Evolutionary conservation across 2,113 vertebrate genomes (phyloP).

Genomic region (Emydura subglobosa): DNA sequence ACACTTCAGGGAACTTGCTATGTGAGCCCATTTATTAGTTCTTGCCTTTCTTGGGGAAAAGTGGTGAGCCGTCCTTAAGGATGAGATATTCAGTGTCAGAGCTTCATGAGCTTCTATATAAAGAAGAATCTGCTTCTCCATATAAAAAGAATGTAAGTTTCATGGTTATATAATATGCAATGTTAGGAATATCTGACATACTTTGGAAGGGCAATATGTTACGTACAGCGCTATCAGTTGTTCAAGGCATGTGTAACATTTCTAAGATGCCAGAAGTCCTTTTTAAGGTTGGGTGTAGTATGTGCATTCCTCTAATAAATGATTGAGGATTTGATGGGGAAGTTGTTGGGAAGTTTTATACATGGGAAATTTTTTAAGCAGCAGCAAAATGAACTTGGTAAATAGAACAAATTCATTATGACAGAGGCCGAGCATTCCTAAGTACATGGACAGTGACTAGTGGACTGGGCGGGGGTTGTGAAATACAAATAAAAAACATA

Average conservation of each 20-base stretch:
- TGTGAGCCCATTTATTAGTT: not conserved
- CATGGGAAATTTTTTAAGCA: not conserved
- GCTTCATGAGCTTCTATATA: not conserved
- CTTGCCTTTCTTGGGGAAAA: not conserved
- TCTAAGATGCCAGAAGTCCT: slow-evolving; percentile 17
- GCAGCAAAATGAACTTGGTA: not conserved
- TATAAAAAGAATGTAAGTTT: slow-evolving; percentile 37
- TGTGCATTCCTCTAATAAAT: not conserved
- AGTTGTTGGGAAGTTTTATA: not conserved
- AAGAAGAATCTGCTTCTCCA: not conserved
- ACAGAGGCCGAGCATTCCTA: not conserved
- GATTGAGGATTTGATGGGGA: not conserved
- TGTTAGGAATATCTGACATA: slow-evolving; percentile 4
- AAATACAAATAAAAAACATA: not conserved
- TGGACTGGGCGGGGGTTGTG: not conserved
- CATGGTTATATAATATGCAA: not conserved
- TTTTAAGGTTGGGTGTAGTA: not conserved
- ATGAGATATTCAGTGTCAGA: not conserved
- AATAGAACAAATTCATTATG: not conserved
- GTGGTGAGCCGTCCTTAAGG: not conserved
- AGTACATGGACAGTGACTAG: not conserved
- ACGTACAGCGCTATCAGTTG: not conserved
- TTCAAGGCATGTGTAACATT: slow-evolving; percentile 37
- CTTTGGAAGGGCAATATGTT: not conserved
- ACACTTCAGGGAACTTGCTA: not conserved